A percentile compares a stretch with the other conserved stretches of the same genome.
Evolutionary conservation across 2,888 invertebrate species (phyloP).

Genomic region (Pollenia labialis): DNA sequence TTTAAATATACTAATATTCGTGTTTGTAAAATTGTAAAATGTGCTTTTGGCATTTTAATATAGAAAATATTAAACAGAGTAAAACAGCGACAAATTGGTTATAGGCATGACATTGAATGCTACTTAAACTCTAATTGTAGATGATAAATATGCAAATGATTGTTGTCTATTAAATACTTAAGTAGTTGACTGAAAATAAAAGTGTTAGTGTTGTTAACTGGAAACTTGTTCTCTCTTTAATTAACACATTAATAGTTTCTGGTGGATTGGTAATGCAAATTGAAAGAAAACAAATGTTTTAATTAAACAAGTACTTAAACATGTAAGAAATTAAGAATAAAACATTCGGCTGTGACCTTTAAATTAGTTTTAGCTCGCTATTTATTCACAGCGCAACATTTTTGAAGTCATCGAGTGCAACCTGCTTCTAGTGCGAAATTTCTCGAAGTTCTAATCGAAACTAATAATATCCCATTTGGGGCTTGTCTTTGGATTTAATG

Average conservation of each 20-base stretch:
- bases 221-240: too few relatives aligned
- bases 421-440: too few relatives aligned
- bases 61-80: slow-evolving; percentile 35
- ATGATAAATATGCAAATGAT: slow-evolving; percentile 24
- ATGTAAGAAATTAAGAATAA: background rate
- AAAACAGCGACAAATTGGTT: slow-evolving; percentile 36
- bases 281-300: too few relatives aligned
- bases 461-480: too few relatives aligned
- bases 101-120: slow-evolving; percentile 34
- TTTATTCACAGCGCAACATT: too few relatives aligned
- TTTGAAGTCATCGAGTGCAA: too few relatives aligned
- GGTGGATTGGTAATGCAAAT: background rate
- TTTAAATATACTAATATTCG: background rate
- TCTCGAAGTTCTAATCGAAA: too few relatives aligned
- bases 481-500: too few relatives aligned
- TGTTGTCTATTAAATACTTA: slow-evolving; percentile 7
- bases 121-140: slow-evolving; percentile 49
- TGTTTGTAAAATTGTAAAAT: slow-evolving; percentile 22
- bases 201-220: slow-evolving; percentile 44
- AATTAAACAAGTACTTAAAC: background rate
- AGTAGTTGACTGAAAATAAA: slow-evolving; percentile 27
- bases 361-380: too few relatives aligned
- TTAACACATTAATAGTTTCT: background rate
- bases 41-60: slow-evolving; percentile 37
- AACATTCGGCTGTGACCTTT: too few relatives aligned